A percentile compares a stretch with the other conserved stretches of the same genome.
Conservation (phyloP, 2,888 invertebrate genomes). For the Pseudeuparius sepicola region DNA sequence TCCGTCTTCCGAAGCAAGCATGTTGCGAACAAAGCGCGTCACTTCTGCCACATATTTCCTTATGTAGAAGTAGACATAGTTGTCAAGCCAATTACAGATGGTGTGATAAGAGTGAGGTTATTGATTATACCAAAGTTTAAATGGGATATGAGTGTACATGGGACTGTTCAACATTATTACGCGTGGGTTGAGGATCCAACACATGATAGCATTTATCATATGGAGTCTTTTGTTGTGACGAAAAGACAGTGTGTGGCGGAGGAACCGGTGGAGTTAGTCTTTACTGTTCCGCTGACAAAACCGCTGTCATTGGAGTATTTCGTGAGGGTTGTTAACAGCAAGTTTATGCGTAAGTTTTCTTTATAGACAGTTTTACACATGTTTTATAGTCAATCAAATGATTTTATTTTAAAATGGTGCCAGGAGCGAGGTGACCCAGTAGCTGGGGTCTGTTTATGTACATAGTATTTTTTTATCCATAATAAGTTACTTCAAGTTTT, state of each 20-base stretch:
- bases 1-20: slow-evolving; percentile 65
- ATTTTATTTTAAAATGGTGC: too few species aligned
- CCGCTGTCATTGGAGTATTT: slow-evolving; percentile 89
- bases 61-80: slow-evolving; percentile 68
- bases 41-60: slow-evolving; percentile 20
- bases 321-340: slow-evolving; percentile 77
- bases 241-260: slow-evolving; percentile 45
- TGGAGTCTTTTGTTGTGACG: slow-evolving; percentile 75
- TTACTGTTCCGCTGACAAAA: slow-evolving; percentile 91
- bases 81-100: slow-evolving; percentile 92
- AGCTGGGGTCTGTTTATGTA: too few species aligned
- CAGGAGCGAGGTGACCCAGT: too few species aligned
- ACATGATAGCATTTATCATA: slow-evolving; percentile 89
- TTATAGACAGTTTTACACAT: too few species aligned
- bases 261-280: slow-evolving; percentile 75
- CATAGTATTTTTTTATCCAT: too few species aligned
- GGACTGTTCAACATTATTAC: slow-evolving; percentile 81
- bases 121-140: slow-evolving; percentile 62
- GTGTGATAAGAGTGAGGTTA: slow-evolving; percentile 74
- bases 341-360: slow-evolving; percentile 56
- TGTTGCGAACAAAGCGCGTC: slow-evolving; percentile 45
- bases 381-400: too few species aligned
- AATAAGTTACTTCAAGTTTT: too few species aligned
- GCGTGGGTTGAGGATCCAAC: slow-evolving; percentile 97
- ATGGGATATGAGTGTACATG: slow-evolving; percentile 87